Evolutionary conservation across 2,113 vertebrate species (phyloP), one percentile per base, ranked within the genome.

Genomic region (Grus americana): DNA sequence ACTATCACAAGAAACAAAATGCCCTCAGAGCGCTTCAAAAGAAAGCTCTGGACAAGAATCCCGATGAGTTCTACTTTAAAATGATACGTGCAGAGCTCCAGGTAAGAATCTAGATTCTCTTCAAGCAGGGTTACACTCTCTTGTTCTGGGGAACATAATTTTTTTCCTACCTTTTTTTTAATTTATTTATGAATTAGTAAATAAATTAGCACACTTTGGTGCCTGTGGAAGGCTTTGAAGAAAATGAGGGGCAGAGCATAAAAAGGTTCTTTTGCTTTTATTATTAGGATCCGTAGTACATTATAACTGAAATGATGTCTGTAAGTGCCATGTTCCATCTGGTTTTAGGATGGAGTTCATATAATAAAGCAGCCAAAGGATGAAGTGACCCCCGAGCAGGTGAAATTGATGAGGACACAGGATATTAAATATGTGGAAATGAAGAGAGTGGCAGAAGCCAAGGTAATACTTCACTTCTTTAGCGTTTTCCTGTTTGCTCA

Each of bases 11-110:
- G 96, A 99, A 99, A 81, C 98, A 98, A 94, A 99, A 99, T 90
- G 99, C 98, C 2, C 98, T 99, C 67, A 89, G 96, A 92, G 99
- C 98, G 6, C 98, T 99, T 62, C 98, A 98, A 9, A 99, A 98
- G 97, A 99, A 99, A 95, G 99, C 99, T 26, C 96, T 99, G 98
- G 99, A 99, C 70, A 99, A 99, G 97, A 99, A 99, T 94, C 99
- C 99, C 1, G 99, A 99, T 98, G 99, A 99, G 96, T 99, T 99
- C 97, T 99, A 99, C 96, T 99, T 98, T 95, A 99, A 99, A 65
- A 99, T 99, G 99, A 99, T 99, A 86, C 98, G 96, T 19, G 88
- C 98, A 10, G 94, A 98, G 73, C 98, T 99, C 70, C 94, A 99
- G 99, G 99, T 97, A 55, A 96, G 92, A 57, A 32, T 22, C 30